Percentiles rank a stretch among this genome's conserved stretches.
Evolutionary conservation across 2,888 invertebrate species (phyloP).

Genomic region (Noctua fimbriata): DNA sequence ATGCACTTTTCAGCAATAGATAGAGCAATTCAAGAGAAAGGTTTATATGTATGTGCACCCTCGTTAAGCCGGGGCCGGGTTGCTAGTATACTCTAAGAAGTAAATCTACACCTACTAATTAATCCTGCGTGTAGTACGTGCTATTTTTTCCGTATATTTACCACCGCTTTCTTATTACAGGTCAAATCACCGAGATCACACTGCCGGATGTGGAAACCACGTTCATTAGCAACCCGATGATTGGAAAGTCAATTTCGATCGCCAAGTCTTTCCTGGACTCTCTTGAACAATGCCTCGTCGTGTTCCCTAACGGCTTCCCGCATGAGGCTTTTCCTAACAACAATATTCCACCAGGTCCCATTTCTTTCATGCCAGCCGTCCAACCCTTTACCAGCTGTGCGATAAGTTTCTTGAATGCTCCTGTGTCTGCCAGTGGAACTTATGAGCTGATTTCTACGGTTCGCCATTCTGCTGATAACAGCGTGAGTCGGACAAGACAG

Average conservation of each 20-base stretch:
- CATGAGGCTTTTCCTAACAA: slow-evolving; percentile 54
- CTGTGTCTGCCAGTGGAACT: slow-evolving; percentile 38
- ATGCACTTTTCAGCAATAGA: too few species aligned
- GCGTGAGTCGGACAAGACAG: slow-evolving; percentile 32
- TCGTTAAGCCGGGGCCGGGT: too few species aligned
- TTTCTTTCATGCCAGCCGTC: slow-evolving; percentile 36
- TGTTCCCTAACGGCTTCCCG: slow-evolving; percentile 48
- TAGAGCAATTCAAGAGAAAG: too few species aligned
- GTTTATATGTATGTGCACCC: too few species aligned
- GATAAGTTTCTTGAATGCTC: slow-evolving; percentile 46
- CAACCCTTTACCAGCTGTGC: slow-evolving; percentile 52
- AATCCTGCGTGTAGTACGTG: neutral
- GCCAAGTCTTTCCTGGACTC: slow-evolving; percentile 50
- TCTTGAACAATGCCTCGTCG: slow-evolving; percentile 38
- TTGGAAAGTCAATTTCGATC: slow-evolving; percentile 44
- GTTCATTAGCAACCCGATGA: slow-evolving; percentile 42
- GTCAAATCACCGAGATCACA: slow-evolving; percentile 47
- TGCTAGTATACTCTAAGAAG: neutral
- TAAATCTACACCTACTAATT: neutral
- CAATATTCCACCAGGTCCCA: slow-evolving; percentile 42
- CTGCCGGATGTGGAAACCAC: slow-evolving; percentile 30
- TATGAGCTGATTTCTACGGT: slow-evolving; percentile 54
- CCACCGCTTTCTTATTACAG: slow-evolving; percentile 20
- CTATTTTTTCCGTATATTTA: neutral
- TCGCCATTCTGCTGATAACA: slow-evolving; percentile 43